Percentiles rank a stretch among this genome's conserved stretches.
phyloP scores from a whole-genome alignment of 1,140 invertebrate genomes.

The Tenebrio molitor region DNA sequence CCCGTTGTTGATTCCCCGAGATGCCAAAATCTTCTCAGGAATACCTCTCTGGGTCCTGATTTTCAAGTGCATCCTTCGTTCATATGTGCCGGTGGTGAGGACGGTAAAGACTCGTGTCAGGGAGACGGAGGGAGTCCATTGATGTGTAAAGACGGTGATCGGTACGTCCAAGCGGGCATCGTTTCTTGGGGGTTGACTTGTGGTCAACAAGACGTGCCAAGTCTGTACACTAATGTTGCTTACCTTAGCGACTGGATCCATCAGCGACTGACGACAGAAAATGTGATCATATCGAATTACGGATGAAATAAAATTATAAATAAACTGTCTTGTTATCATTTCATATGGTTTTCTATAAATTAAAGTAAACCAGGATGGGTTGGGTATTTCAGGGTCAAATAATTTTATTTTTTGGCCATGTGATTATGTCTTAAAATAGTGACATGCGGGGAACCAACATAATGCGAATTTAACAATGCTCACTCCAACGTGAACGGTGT shows the following conservation, averaged over 20 bases:
- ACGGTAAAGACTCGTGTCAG: constrained; percentile 77
- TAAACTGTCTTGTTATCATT: no score
- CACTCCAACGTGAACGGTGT: no score
- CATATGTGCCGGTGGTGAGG: constrained; percentile 78
- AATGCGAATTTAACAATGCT: no score
- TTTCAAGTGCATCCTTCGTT: constrained; percentile 76
- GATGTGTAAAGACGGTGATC: constrained; percentile 67
- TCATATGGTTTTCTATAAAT: no score
- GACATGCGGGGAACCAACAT: no score
- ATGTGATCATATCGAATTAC: background rate
- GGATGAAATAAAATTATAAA: background rate
- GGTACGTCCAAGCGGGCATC: constrained; percentile 74
- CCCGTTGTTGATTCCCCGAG: constrained; percentile 70
- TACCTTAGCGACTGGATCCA: constrained; percentile 82
- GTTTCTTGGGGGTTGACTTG: constrained; percentile 81
- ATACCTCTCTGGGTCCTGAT: constrained; percentile 72
- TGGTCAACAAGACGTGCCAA: constrained; percentile 73
- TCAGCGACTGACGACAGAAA: constrained; percentile 66
- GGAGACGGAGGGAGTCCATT: constrained; percentile 74
- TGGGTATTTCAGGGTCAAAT: no score
- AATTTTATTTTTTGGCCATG: no score
- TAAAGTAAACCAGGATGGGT: no score
- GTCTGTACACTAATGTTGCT: constrained; percentile 82
- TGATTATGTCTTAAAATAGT: no score
- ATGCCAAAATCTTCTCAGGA: constrained; percentile 71